Conservation (phyloP, 2,797 vertebrate species). For the Oophaga sylvatica region DNA sequence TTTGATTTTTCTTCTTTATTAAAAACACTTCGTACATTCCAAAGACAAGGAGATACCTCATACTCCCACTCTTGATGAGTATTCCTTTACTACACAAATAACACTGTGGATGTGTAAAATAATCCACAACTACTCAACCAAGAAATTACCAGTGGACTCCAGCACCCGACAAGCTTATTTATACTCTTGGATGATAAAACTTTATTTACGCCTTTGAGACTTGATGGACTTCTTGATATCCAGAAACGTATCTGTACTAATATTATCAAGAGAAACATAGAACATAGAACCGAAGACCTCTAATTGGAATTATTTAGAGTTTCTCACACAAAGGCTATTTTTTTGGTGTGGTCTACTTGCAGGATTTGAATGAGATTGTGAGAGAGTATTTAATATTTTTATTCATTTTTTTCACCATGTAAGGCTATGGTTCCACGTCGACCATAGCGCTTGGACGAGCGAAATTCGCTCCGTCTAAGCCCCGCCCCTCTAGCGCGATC, state of each 20-base stretch:
- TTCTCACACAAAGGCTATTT: too few relatives aligned
- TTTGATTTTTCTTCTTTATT: slow-evolving; percentile 20
- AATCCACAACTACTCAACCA: slow-evolving; percentile 32
- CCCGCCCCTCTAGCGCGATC: too few relatives aligned
- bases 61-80: slow-evolving; percentile 68
- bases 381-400: too few relatives aligned
- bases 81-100: slow-evolving; percentile 67
- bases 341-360: too few relatives aligned
- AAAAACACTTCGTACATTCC: slow-evolving; percentile 61
- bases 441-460: too few relatives aligned
- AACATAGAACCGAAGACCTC: too few relatives aligned
- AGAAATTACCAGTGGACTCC: slow-evolving; percentile 13
- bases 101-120: slow-evolving; percentile 55
- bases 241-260: not conserved
- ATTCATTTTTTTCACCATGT: too few relatives aligned
- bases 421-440: too few relatives aligned
- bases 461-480: too few relatives aligned
- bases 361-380: too few relatives aligned
- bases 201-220: not conserved
- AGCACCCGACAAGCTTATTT: slow-evolving; percentile 4
- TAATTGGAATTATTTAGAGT: not conserved
- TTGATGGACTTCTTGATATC: not conserved
- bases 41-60: slow-evolving; percentile 66
- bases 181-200: not conserved
- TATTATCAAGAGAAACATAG: too few relatives aligned